Percentiles rank a stretch among this genome's conserved stretches.
phyloP scores from a whole-genome alignment of 2,888 invertebrate genomes.

The Chrysolina haemoptera region DNA sequence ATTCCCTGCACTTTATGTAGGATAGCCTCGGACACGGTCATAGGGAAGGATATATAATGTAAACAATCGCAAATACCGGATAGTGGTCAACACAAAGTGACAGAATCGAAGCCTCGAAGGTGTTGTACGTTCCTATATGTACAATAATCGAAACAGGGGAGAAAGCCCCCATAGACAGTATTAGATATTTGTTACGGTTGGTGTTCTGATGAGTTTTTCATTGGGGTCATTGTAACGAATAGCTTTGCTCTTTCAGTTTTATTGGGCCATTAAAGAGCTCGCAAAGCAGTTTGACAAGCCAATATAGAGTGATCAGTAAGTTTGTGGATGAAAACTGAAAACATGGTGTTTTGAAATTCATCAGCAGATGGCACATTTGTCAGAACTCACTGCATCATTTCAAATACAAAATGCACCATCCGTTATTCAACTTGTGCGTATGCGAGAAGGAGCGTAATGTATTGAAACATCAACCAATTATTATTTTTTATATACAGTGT shows the following conservation, averaged over 20 bases:
- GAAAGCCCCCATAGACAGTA: constrained; percentile 51
- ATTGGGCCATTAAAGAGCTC: too few relatives aligned
- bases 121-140: constrained; percentile 55
- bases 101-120: constrained; percentile 55
- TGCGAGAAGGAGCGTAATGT: too few relatives aligned
- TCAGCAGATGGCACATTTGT: too few relatives aligned
- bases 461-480: too few relatives aligned
- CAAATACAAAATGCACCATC: too few relatives aligned
- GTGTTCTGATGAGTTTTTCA: constrained; percentile 36
- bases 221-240: constrained; percentile 10
- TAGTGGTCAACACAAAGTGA: constrained; percentile 54
- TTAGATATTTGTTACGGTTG: constrained; percentile 43
- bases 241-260: neutral
- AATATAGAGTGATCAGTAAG: too few relatives aligned
- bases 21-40: constrained; percentile 50
- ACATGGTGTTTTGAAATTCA: too few relatives aligned
- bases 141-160: constrained; percentile 59
- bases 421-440: too few relatives aligned
- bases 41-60: constrained; percentile 56
- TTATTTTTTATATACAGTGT: too few relatives aligned
- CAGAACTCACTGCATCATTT: too few relatives aligned
- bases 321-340: too few relatives aligned
- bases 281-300: too few relatives aligned
- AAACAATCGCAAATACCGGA: constrained; percentile 57
- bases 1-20: constrained; percentile 55